Percentiles rank a stretch among this genome's conserved stretches.
These are phyloP conservation scores for Phenacoccus solenopsis DNA, from an alignment of 1,140 invertebrate genomes.

Conservation along the genomic window DNA sequence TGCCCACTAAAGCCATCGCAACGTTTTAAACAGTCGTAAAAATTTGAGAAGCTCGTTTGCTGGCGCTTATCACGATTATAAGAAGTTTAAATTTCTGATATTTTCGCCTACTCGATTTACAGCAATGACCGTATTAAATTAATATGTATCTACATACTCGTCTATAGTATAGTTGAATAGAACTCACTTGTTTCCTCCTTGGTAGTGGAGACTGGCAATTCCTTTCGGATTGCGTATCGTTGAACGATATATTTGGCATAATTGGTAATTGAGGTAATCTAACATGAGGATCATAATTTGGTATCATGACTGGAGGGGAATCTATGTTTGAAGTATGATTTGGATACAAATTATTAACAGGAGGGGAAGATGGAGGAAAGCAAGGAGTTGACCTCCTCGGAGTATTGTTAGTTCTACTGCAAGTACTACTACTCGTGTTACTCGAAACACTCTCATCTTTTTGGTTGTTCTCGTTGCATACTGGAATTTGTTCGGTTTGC, in stretches of 20 bases:
- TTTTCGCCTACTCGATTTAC: too few relatives aligned
- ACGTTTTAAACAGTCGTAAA: too few relatives aligned
- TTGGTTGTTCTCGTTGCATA: slow-evolving; percentile 20
- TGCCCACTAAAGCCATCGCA: too few relatives aligned
- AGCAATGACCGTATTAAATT: too few relatives aligned
- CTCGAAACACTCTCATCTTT: background rate
- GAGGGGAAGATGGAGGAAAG: background rate
- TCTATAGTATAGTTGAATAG: too few relatives aligned
- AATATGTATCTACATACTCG: too few relatives aligned
- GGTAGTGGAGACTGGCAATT: slow-evolving; percentile 56
- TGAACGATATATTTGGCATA: slow-evolving; percentile 20
- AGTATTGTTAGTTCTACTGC: background rate
- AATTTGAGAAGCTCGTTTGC: too few relatives aligned
- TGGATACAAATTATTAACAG: background rate
- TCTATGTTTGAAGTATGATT: background rate
- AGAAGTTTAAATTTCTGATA: too few relatives aligned
- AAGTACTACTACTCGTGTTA: slow-evolving; percentile 4
- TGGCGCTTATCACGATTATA: too few relatives aligned
- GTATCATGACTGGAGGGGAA: slow-evolving; percentile 12
- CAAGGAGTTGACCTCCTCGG: background rate
- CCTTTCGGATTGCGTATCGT: slow-evolving; percentile 21
- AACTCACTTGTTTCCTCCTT: slow-evolving; percentile 45
- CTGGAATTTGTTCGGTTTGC: slow-evolving; percentile 44
- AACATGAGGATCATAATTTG: slow-evolving; percentile 18
- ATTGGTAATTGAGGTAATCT: slow-evolving; percentile 21